Evolutionary conservation across 2,888 invertebrate genomes (phyloP), one percentile per base, ranked within the genome.

Genomic region (Apotomis betuletana): DNA sequence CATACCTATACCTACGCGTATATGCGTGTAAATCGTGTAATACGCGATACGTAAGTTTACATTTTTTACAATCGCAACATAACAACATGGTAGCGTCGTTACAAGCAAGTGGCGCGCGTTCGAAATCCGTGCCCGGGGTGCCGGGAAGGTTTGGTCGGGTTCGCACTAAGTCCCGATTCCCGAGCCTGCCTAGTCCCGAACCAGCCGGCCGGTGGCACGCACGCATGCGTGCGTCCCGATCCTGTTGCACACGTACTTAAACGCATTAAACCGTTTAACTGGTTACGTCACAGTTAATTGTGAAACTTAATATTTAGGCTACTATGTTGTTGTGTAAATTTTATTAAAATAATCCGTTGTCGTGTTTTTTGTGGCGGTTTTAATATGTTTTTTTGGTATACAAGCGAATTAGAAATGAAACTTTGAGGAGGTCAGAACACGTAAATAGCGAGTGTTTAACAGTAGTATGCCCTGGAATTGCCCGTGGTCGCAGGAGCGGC

Each of bases 401-500:
- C 52, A n/a, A 54, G 51, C 36, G 41, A 74, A 73, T 54, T 62
- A 27, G n/a, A 67, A 60, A 54, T 52, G 44, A 46, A 60, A 76
- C 75, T 80, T 80, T 81, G 80, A 73, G 81, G 80, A 81, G 83
- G 81, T 84, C 80, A 83, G 74, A 73, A 82, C 74, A 74, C 76
- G 77, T 78, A 76, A 71, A 77, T 72, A 79, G 76, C 78, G 77
- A 79, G 76, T 81, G 75, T 73, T 72, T 67, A 71, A 73, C 74
- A 74, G 63, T 69, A 80, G 72, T 60, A 92, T 92, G 92, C 90
- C 92, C 79, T 92, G 91, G 92, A 89, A 80, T 75, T 93, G 92
- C 76, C 91, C 91, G 79, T 93, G 93, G 92, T 91, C 92, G 74
- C 88, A 87, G 64, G 88, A 87, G 75, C 89, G 87, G 68, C 89